Evolutionary conservation across 2,113 vertebrate genomes (phyloP).

Genomic region (Paramisgurnus dabryanus): DNA sequence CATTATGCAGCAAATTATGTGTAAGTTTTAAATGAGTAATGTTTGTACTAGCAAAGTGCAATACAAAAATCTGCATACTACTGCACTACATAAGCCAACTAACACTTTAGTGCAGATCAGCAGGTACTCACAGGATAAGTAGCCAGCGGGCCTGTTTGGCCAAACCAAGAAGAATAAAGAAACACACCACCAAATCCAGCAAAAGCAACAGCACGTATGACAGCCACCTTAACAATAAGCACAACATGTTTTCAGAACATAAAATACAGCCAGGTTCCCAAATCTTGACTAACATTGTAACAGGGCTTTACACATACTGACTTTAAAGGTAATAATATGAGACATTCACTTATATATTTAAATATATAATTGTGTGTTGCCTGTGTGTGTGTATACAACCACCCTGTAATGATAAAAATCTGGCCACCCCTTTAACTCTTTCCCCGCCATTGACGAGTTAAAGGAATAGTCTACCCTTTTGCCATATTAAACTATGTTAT

Average conservation of each 20-base stretch:
- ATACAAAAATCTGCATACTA: not conserved
- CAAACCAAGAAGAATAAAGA: conserved; percentile 88
- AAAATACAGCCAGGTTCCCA: not conserved
- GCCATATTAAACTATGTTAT: too few species aligned
- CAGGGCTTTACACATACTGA: not conserved
- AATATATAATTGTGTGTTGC: too few species aligned
- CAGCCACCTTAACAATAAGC: conserved; percentile 78
- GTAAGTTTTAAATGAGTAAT: not conserved
- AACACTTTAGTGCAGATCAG: not conserved
- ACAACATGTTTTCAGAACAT: conserved; percentile 13
- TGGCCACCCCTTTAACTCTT: too few species aligned
- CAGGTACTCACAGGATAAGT: conserved; percentile 82
- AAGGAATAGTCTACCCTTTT: too few species aligned
- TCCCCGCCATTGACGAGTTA: too few species aligned
- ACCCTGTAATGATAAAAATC: too few species aligned
- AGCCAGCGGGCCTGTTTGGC: conserved; percentile 92
- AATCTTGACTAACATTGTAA: not conserved
- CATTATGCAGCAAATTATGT: not conserved
- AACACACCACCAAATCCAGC: conserved; percentile 84
- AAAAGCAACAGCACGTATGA: conserved; percentile 85
- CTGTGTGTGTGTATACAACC: too few species aligned
- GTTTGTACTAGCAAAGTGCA: not conserved
- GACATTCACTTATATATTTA: too few species aligned
- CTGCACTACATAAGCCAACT: not conserved
- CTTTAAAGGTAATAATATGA: too few species aligned